These are phyloP conservation scores for Adoxophyes honmai DNA, from an alignment of 1,140 invertebrate genomes.

Conservation along the genomic window DNA sequence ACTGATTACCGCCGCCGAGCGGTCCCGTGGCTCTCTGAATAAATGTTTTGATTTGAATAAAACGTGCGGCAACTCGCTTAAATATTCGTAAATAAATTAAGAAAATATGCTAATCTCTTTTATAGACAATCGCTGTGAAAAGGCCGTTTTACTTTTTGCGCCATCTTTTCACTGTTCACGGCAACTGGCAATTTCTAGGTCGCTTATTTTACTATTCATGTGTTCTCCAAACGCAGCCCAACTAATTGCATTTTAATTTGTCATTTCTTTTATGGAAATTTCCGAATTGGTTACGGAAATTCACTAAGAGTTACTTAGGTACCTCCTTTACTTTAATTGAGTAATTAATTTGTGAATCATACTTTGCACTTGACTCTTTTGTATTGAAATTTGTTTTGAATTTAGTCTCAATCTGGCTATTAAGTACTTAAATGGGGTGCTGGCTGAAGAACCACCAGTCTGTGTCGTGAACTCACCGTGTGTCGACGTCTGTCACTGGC, in stretches of 20 bases:
- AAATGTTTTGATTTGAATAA: constrained; percentile 5
- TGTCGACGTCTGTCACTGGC: not conserved
- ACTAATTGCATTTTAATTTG: no score
- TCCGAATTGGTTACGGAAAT: no score
- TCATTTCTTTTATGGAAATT: no score
- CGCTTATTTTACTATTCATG: not conserved
- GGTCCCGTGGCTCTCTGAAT: not conserved
- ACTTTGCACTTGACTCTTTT: no score
- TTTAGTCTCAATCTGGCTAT: no score
- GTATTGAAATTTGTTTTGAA: no score
- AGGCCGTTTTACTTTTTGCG: not conserved
- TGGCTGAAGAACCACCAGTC: not conserved
- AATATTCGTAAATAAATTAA: constrained; percentile 14
- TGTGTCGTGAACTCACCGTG: not conserved
- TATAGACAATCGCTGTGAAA: constrained; percentile 4
- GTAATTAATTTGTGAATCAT: not conserved
- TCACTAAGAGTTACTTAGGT: not conserved
- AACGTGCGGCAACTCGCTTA: constrained; percentile 8
- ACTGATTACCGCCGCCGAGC: no score
- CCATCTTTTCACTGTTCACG: not conserved
- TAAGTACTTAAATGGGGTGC: no score
- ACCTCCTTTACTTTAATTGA: not conserved
- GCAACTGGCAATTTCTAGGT: not conserved
- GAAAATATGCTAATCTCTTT: constrained; percentile 9
- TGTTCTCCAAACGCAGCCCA: no score